Conservation (phyloP, 1,140 invertebrate species). For the Drosophila arawakana region DNA sequence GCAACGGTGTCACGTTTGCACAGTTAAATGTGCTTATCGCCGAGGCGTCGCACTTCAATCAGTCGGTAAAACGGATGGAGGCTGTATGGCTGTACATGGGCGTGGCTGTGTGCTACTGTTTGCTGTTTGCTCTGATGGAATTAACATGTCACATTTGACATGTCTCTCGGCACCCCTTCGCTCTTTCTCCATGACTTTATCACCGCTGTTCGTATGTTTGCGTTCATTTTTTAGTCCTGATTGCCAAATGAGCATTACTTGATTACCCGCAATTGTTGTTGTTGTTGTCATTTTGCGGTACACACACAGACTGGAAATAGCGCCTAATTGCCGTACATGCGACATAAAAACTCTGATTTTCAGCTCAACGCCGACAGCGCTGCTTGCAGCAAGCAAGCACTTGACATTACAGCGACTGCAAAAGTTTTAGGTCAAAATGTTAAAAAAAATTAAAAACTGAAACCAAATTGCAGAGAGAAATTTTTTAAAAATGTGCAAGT, state of each 20-base stretch:
- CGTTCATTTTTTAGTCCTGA: constrained; percentile 44
- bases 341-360: constrained; percentile 57
- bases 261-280: constrained; percentile 77
- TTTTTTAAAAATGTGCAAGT: constrained; percentile 58
- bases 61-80: constrained; percentile 24
- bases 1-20: constrained; percentile 51
- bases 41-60: constrained; percentile 72
- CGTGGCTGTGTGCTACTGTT: constrained; percentile 33
- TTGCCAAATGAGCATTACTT: constrained; percentile 79
- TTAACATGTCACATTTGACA: constrained; percentile 81
- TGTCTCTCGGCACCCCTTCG: not conserved
- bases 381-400: constrained; percentile 54
- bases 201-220: constrained; percentile 48
- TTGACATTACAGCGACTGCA: constrained; percentile 71
- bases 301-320: constrained; percentile 18
- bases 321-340: constrained; percentile 73
- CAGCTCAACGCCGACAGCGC: constrained; percentile 25
- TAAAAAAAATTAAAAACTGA: constrained; percentile 43
- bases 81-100: not conserved
- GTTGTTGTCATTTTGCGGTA: constrained; percentile 45
- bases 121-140: constrained; percentile 70
- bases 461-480: constrained; percentile 21
- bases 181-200: constrained; percentile 10
- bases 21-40: constrained; percentile 71
- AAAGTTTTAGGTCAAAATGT: constrained; percentile 79